Conservation (phyloP, 2,888 invertebrate species). For the Neelides folsomi region DNA sequence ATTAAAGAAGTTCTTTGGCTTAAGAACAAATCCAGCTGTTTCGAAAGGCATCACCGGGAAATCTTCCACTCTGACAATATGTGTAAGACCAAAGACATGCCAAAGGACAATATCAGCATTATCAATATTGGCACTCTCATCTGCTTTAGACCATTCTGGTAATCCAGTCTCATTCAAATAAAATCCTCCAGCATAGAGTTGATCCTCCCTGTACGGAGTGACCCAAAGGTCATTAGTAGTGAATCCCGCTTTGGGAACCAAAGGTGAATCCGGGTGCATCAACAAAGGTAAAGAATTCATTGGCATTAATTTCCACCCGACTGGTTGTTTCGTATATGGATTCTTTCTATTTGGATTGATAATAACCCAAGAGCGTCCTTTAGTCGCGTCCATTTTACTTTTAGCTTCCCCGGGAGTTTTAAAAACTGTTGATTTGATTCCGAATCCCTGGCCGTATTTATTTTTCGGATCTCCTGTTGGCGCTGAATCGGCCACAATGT, state of each 20-base stretch:
- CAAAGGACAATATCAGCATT: constrained; percentile 17
- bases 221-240: constrained; percentile 19
- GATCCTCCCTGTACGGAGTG: constrained; percentile 14
- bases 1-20: constrained; percentile 17
- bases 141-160: constrained; percentile 12
- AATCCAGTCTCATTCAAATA: constrained; percentile 18
- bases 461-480: constrained; percentile 9
- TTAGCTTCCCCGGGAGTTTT: no score
- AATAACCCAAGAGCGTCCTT: no score
- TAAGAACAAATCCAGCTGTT: constrained; percentile 10
- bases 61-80: constrained; percentile 16
- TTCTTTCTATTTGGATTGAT: no score
- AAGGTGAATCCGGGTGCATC: constrained; percentile 12
- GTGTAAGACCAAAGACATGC: constrained; percentile 19
- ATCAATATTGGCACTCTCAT: constrained; percentile 9
- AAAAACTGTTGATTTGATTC: no score
- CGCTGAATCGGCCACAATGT: constrained; percentile 9
- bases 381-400: no score
- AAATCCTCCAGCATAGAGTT: constrained; percentile 17
- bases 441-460: constrained; percentile 15
- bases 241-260: constrained; percentile 9
- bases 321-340: no score
- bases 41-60: constrained; percentile 17
- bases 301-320: neutral
- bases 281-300: neutral